Base-by-base conservation (phyloP, 2,888 invertebrate species). In the Opisthograptis luteolata region DNA sequence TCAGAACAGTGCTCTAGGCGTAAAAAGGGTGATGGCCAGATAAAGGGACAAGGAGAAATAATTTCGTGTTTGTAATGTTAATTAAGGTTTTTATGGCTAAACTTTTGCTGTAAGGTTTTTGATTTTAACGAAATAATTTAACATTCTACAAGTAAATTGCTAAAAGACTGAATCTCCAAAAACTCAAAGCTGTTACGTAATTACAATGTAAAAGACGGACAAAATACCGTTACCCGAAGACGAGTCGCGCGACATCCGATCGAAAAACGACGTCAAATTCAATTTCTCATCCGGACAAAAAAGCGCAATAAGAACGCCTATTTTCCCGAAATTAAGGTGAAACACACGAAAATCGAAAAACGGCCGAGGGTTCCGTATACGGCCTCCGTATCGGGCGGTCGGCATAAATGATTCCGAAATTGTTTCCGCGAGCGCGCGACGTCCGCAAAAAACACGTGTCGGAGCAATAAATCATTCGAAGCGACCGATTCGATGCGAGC, bases 351-450 rank as follows among this genome's bases (percentile, higher is more conserved):
- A 72, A 72, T 60, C 68, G 53, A n/a, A n/a, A n/a, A n/a, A n/a
- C n/a, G n/a, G n/a, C n/a, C n/a, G n/a, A n/a, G 12, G 27, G 8
- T 9, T 20, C 82, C 81, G 71, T 81, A 78, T 81, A 75, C 65
- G 82, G 79, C 62, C 55, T 55, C 57, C 73, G 79, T n/a, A 72
- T 75, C 81, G 79, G 84, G 84, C 84, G 85, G 86, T 76, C 62
- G 72, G 84, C 73, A 86, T 87, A 87, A 87, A 87, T 86, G 89
- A 87, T 83, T 83, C 76, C 84, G 76, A 87, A 87, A 89, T 87
- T 81, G 87, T 89, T 89, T 88, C 89, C 88, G 87, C 80, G 77
- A 83, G 78, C 74, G 76, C 61, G 62, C 67, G 70, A 61, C 68
- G 67, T 71, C 70, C 68, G 77, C 86, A 89, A 89, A 90, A 90